phyloP scores from a whole-genome alignment of 2,797 vertebrate species.

The Saxicola maurus region DNA sequence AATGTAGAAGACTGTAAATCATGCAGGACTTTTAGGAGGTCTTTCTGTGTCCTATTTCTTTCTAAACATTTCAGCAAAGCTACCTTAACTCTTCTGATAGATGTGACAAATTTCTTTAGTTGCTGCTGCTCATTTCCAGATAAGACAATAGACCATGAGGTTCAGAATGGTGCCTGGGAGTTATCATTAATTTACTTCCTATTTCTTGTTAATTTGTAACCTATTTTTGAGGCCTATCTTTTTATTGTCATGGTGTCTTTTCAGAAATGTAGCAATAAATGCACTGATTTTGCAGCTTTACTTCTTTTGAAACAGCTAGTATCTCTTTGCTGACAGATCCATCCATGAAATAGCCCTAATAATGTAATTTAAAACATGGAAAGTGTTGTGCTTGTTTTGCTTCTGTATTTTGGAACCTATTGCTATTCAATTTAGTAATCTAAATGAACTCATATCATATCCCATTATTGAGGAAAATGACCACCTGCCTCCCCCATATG shows the following conservation, averaged over 20 bases:
- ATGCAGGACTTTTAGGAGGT: constrained; percentile 13
- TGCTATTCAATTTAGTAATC: constrained; percentile 60
- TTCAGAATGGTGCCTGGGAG: background rate
- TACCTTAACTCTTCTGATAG: constrained; percentile 16
- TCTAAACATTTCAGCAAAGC: background rate
- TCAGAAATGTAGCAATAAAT: background rate
- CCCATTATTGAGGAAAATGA: constrained; percentile 64
- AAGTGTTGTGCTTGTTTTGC: constrained; percentile 15
- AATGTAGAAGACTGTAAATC: constrained; percentile 42
- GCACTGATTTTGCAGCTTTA: background rate
- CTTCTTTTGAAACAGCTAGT: constrained; percentile 6
- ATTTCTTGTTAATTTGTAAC: background rate
- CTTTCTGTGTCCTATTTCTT: background rate
- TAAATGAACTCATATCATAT: constrained; percentile 63
- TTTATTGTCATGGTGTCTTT: background rate
- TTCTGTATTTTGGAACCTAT: constrained; percentile 51
- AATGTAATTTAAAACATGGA: constrained; percentile 37
- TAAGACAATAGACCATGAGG: background rate
- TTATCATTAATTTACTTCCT: background rate
- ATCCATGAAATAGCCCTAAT: background rate
- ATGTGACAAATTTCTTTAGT: constrained; percentile 4
- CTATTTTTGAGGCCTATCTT: background rate
- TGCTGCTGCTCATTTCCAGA: background rate
- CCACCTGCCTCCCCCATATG: constrained; percentile 72
- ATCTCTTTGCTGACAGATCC: background rate